Evolutionary conservation across 2,888 invertebrate species (phyloP), one percentile per base, ranked within the genome.

Genomic region (Pyrocoelia pectoralis): DNA sequence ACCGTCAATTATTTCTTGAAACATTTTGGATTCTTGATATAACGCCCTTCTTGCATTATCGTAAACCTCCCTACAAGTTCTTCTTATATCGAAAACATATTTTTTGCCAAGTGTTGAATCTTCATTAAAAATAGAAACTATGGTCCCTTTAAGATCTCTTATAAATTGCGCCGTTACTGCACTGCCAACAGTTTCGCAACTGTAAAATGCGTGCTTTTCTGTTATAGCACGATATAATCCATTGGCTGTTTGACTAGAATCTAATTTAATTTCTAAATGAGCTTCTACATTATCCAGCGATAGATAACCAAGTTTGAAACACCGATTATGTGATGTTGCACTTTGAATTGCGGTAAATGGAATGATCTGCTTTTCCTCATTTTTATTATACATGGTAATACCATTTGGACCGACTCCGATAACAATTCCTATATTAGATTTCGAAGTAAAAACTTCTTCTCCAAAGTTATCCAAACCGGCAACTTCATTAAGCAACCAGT

Each of bases 181-280:
- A 67, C 88, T 91, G 46, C 94, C 86, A 10, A 95, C 95, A 0
- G 95, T 95, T 80, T 95, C 95, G 82, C 95, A 95, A 80, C 93
- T 93, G 82, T 94, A 95, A 84, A 95, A 95, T 46, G 94, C 94
- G 80, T 95, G 94, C 72, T 94, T 93, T 81, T 95, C 95, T 0
- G 95, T 95, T 68, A 95, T 91, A 17, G 94, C 93, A 51, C 95
- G 85, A 80, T 93, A 94, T 18, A 94, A 81, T 33, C 93, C 92
- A 48, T 91, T 91, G 1, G 95, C 94, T 49, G 92, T 89, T 46
- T 91, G 90, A 60, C 89, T 89, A 46, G 92, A 92, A 72, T 91
- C 89, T 82, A 94, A 86, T 81, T 93, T 93, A 68, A 93, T 89
- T 79, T 92, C 90, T 65, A 93, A 82, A 33, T 88, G 85, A 1